Percentiles rank a stretch among this genome's conserved stretches.
Conservation (phyloP, 2,797 vertebrate genomes). For the Peromyscus melanophrys region DNA sequence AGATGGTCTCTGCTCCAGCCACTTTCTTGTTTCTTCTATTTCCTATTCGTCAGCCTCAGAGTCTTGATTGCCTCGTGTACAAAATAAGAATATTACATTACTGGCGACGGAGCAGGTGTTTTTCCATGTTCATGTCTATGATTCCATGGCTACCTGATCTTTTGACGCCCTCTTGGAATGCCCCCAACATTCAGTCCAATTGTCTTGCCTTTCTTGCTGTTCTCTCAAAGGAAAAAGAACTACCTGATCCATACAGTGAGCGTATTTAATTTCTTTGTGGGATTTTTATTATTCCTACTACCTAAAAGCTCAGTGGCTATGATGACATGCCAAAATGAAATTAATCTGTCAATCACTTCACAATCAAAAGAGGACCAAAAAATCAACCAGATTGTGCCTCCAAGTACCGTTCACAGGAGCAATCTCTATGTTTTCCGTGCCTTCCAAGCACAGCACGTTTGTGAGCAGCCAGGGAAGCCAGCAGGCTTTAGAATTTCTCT, state of each 20-base stretch:
- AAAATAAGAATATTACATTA: constrained; percentile 27
- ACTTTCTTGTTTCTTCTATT: background rate
- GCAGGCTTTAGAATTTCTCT: constrained; percentile 17
- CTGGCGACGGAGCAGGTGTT: constrained; percentile 43
- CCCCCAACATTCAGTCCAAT: background rate
- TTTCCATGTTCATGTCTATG: constrained; percentile 17
- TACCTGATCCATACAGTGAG: background rate
- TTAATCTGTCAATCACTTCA: constrained; percentile 44
- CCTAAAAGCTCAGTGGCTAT: constrained; percentile 17
- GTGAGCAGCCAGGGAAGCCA: background rate
- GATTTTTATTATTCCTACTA: constrained; percentile 63
- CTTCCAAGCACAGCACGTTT: background rate
- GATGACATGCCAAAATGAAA: constrained; percentile 33
- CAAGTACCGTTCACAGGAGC: background rate
- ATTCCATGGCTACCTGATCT: constrained; percentile 39
- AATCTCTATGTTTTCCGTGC: background rate
- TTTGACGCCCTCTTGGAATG: constrained; percentile 37
- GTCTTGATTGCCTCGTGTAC: background rate
- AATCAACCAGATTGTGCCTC: background rate
- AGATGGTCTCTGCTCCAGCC: background rate
- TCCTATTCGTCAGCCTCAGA: background rate
- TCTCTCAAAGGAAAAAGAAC: constrained; percentile 54
- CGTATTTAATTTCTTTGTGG: constrained; percentile 65
- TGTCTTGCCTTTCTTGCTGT: constrained; percentile 41
- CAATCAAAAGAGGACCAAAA: constrained; percentile 26